phyloP scores from a whole-genome alignment of 2,888 invertebrate genomes.

The Diloba caeruleocephala region DNA sequence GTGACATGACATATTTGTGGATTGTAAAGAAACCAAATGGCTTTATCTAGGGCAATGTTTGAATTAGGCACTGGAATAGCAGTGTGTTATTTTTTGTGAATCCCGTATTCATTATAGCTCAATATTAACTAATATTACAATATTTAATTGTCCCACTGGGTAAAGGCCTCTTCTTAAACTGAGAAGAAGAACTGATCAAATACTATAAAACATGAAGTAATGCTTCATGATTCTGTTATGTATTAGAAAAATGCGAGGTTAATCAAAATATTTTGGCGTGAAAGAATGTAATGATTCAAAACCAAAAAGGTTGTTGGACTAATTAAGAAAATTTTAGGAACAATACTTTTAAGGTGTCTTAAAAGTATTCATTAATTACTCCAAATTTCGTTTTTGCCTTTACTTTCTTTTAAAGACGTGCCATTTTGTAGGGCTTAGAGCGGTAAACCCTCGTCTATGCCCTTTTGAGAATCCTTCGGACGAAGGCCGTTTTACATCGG shows the following conservation, averaged over 20 bases:
- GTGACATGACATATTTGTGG: no score
- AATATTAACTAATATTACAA: no score
- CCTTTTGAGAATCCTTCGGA: conserved; percentile 21
- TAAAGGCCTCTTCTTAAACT: no score
- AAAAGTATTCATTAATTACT: conserved; percentile 55
- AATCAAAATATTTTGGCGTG: conserved; percentile 23
- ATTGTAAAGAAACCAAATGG: no score
- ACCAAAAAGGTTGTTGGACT: conserved; percentile 32
- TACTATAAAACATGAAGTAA: no score
- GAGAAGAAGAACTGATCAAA: no score
- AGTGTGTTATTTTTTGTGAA: no score
- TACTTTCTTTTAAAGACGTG: conserved; percentile 42
- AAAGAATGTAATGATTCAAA: conserved; percentile 28
- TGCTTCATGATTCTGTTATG: no score
- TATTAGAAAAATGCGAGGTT: conserved; percentile 8
- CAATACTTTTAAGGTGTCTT: conserved; percentile 52
- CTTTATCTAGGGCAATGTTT: no score
- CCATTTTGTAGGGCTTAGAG: conserved; percentile 38
- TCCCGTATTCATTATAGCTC: no score
- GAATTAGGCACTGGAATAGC: no score
- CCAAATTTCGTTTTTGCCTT: conserved; percentile 36
- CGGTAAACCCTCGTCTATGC: conserved; percentile 17
- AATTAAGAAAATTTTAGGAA: conserved; percentile 50
- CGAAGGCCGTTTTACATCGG: conserved; percentile 5
- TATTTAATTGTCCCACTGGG: no score